These are phyloP conservation scores for Philotrypesis tridentata DNA, from an alignment of 1,140 invertebrate genomes.

Conservation along the genomic window DNA sequence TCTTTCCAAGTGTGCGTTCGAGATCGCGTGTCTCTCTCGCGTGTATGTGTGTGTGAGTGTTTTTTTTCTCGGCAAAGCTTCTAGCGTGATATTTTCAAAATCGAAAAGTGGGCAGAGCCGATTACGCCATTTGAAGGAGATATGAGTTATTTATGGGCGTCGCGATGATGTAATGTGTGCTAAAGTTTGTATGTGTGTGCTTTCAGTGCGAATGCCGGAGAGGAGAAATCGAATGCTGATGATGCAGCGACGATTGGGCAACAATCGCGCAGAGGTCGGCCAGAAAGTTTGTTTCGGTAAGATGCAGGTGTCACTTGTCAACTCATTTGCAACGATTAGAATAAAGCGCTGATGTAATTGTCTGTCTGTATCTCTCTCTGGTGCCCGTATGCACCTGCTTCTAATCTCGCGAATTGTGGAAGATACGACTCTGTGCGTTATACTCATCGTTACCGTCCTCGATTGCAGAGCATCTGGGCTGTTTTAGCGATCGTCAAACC, in stretches of 20 bases:
- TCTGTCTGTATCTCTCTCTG: too few relatives aligned
- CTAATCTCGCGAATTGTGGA: too few relatives aligned
- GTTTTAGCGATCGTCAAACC: conserved; percentile 68
- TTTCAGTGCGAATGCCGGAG: conserved; percentile 59
- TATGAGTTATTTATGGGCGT: background rate
- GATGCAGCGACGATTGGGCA: conserved; percentile 59
- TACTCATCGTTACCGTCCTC: background rate
- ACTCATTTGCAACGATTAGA: too few relatives aligned
- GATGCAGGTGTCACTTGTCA: conserved; percentile 21
- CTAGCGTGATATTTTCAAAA: background rate
- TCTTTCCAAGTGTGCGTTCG: background rate
- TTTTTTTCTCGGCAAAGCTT: background rate
- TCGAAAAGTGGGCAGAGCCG: too few relatives aligned
- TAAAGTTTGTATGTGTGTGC: background rate
- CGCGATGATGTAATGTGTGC: background rate
- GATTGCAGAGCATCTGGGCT: conserved; percentile 70
- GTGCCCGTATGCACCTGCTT: too few relatives aligned
- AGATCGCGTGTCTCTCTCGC: too few relatives aligned
- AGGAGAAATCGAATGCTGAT: conserved; percentile 61
- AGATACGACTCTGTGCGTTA: too few relatives aligned
- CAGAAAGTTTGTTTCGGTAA: conserved; percentile 71
- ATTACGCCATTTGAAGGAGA: background rate
- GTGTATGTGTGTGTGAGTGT: too few relatives aligned
- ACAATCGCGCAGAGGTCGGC: conserved; percentile 57
- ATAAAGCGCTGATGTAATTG: too few relatives aligned